Conservation (phyloP, 1,140 invertebrate species). For the Pseudomyrmex concolor region DNA sequence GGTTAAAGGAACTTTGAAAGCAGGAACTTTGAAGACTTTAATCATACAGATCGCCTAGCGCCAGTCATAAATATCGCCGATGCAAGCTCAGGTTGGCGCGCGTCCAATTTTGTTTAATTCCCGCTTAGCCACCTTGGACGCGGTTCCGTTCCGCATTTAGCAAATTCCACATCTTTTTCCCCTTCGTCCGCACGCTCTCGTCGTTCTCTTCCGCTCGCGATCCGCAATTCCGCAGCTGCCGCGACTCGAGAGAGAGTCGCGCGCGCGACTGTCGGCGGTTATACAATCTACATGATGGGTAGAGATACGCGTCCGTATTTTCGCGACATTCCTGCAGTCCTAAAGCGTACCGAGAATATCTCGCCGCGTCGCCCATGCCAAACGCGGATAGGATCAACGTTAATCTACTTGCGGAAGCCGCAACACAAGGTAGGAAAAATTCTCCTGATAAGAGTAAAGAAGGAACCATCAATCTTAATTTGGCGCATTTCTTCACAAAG, state of each 20-base stretch:
- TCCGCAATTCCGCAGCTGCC: slow-evolving; percentile 46
- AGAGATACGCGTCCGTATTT: slow-evolving; percentile 30
- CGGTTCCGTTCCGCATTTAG: slow-evolving; percentile 72
- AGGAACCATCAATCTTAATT: slow-evolving; percentile 8
- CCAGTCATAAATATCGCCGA: slow-evolving; percentile 77
- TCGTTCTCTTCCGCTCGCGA: slow-evolving; percentile 1
- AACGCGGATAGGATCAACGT: slow-evolving; percentile 44
- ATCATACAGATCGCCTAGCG: slow-evolving; percentile 77
- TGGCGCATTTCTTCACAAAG: slow-evolving; percentile 17
- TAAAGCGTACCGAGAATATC: slow-evolving; percentile 16
- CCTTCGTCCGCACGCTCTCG: background rate
- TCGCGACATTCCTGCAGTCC: slow-evolving; percentile 29
- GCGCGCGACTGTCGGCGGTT: slow-evolving; percentile 55
- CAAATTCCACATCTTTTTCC: slow-evolving; percentile 57
- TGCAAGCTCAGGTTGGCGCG: slow-evolving; percentile 75
- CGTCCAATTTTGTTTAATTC: slow-evolving; percentile 75
- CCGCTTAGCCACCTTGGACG: slow-evolving; percentile 71
- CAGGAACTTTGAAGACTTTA: slow-evolving; percentile 74
- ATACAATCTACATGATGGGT: slow-evolving; percentile 60
- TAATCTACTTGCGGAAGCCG: slow-evolving; percentile 27
- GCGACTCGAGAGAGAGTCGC: background rate
- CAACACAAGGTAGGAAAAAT: slow-evolving; percentile 14
- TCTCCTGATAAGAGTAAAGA: background rate
- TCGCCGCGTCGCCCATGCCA: slow-evolving; percentile 26
- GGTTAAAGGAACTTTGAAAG: too few relatives aligned